phyloP scores from a whole-genome alignment of 2,797 vertebrate species.

The Anguilla obscura region DNA sequence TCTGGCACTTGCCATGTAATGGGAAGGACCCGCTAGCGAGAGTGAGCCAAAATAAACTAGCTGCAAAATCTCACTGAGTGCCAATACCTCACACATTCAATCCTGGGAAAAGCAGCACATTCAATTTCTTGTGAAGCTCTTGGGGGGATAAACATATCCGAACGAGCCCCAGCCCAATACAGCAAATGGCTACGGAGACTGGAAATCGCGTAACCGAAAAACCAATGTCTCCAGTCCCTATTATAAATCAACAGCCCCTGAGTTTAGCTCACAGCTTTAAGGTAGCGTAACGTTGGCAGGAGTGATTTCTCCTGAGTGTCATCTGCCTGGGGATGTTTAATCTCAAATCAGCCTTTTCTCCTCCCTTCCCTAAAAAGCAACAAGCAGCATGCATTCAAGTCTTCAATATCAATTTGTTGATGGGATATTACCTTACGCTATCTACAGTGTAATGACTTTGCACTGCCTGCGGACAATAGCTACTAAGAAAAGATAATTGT shows the following conservation, averaged over 20 bases:
- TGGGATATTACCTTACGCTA: background rate
- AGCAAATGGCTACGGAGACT: conserved; percentile 4
- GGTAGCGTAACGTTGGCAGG: background rate
- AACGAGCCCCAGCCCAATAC: conserved; percentile 26
- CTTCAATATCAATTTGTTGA: background rate
- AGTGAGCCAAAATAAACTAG: conserved; percentile 33
- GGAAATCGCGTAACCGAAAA: background rate
- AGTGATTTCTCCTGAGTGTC: conserved; percentile 7
- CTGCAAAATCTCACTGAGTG: conserved; percentile 29
- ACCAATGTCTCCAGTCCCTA: conserved; percentile 7
- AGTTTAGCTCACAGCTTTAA: conserved; percentile 7
- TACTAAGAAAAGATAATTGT: background rate
- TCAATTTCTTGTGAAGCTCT: conserved; percentile 26
- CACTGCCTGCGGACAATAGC: background rate
- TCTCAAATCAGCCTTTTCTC: background rate
- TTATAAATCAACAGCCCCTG: background rate
- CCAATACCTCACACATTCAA: conserved; percentile 29
- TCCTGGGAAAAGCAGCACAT: conserved; percentile 20
- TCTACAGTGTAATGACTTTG: background rate
- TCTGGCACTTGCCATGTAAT: conserved; percentile 29
- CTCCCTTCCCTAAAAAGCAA: background rate
- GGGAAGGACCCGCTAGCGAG: conserved; percentile 30
- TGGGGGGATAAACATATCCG: conserved; percentile 13
- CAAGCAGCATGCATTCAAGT: background rate
- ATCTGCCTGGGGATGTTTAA: background rate